Conservation (phyloP, 2,888 invertebrate genomes). For the Spodoptera littoralis region DNA sequence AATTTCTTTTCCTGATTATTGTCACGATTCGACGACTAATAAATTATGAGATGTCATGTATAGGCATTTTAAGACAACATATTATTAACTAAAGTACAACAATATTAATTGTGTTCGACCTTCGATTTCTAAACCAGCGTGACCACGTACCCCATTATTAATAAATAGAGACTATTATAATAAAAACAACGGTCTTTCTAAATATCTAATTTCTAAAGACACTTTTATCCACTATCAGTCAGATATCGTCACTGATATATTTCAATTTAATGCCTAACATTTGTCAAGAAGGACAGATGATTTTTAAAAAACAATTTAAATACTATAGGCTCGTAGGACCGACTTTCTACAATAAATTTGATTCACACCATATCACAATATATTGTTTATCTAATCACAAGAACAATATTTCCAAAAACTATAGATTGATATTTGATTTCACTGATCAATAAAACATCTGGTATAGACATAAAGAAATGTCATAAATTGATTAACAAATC, state of each 20-base stretch:
- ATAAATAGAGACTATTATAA: slow-evolving; percentile 38
- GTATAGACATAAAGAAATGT: slow-evolving; percentile 62
- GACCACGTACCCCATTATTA: slow-evolving; percentile 28
- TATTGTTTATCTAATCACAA: slow-evolving; percentile 67
- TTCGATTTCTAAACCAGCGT: slow-evolving; percentile 32
- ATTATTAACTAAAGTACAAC: slow-evolving; percentile 31
- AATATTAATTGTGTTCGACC: slow-evolving; percentile 38
- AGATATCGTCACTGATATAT: slow-evolving; percentile 29
- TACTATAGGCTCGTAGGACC: slow-evolving; percentile 19
- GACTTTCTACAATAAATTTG: slow-evolving; percentile 67
- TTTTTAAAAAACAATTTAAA: slow-evolving; percentile 40
- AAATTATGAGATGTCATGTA: slow-evolving; percentile 25
- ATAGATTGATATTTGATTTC: slow-evolving; percentile 66
- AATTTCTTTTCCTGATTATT: slow-evolving; percentile 24
- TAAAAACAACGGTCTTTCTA: slow-evolving; percentile 38
- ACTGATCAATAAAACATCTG: slow-evolving; percentile 71
- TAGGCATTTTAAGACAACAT: slow-evolving; percentile 16
- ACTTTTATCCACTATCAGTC: slow-evolving; percentile 23
- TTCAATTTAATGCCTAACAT: slow-evolving; percentile 44
- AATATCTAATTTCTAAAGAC: slow-evolving; percentile 41
- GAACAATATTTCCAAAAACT: slow-evolving; percentile 62
- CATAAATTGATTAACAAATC: slow-evolving; percentile 85
- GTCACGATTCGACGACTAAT: slow-evolving; percentile 20
- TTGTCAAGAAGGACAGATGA: slow-evolving; percentile 49
- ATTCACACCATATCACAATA: slow-evolving; percentile 63